These are phyloP conservation scores for Amblyjoppa fuscipennis DNA, from an alignment of 2,888 invertebrate species.

Conservation along the genomic window DNA sequence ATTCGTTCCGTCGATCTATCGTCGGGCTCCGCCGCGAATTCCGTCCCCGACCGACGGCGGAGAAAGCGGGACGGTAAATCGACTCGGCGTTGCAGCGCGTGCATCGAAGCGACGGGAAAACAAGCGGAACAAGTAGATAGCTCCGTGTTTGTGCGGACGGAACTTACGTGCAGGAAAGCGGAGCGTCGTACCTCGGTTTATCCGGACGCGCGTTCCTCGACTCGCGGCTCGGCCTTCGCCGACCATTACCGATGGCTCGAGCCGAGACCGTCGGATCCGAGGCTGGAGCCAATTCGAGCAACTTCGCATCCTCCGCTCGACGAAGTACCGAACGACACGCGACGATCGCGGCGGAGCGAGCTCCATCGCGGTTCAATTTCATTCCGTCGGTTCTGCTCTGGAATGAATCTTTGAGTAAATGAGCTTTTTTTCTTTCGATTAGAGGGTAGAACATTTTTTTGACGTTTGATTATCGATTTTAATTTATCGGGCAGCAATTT, in stretches of 20 bases:
- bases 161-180: neutral
- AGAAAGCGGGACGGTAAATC: slow-evolving; percentile 78
- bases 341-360: slow-evolving; percentile 2
- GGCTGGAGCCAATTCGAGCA: slow-evolving; percentile 31
- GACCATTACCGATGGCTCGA: slow-evolving; percentile 42
- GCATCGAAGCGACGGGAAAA: slow-evolving; percentile 26
- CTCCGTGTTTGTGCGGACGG: slow-evolving; percentile 6
- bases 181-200: neutral
- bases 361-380: slow-evolving; percentile 58
- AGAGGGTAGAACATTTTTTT: too few relatives aligned
- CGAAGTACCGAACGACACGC: slow-evolving; percentile 52
- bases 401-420: neutral
- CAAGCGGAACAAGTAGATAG: slow-evolving; percentile 58
- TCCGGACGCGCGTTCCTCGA: slow-evolving; percentile 29
- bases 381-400: neutral
- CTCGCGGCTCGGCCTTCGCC: slow-evolving; percentile 19
- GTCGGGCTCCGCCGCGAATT: neutral
- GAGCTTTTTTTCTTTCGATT: too few relatives aligned
- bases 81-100: slow-evolving; percentile 67
- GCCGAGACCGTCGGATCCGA: slow-evolving; percentile 55
- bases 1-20: slow-evolving; percentile 18
- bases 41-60: slow-evolving; percentile 41
- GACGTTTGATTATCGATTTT: too few relatives aligned
- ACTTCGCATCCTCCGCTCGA: slow-evolving; percentile 1
- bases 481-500: too few relatives aligned